Evolutionary conservation across 2,113 vertebrate species (phyloP).

Genomic region (Otolemur garnettii): DNA sequence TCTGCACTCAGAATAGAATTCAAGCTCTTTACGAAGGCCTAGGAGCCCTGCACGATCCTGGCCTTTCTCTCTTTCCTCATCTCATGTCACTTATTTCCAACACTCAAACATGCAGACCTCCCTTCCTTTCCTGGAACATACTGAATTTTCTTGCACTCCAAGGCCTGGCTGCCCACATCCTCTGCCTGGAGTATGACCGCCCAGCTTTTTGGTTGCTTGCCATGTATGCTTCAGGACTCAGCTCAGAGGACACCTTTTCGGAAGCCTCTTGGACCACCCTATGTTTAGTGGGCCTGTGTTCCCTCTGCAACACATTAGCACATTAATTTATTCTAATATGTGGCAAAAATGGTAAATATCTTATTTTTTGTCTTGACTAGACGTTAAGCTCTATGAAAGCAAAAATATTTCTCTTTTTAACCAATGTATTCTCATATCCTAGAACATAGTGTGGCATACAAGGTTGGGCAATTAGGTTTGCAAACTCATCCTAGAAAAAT

Average conservation of each 20-base stretch:
- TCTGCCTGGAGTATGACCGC: background rate
- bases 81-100: background rate
- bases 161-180: background rate
- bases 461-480: no score
- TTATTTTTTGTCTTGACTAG: constrained; percentile 3
- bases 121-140: background rate
- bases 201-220: background rate
- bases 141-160: background rate
- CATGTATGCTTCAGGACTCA: background rate
- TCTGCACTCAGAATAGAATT: background rate
- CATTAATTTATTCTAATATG: background rate
- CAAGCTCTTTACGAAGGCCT: background rate
- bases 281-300: background rate
- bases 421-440: background rate
- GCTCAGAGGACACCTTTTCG: background rate
- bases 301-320: background rate
- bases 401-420: constrained; percentile 2
- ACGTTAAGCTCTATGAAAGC: constrained; percentile 24
- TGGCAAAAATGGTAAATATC: background rate
- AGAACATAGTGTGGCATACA: background rate
- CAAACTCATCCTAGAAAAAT: no score
- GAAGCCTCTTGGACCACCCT: background rate
- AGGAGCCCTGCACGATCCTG: no score
- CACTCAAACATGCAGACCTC: background rate
- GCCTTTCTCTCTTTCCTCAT: background rate